Base-by-base conservation (phyloP, 2,888 invertebrate genomes). In the Norana najaformis region DNA sequence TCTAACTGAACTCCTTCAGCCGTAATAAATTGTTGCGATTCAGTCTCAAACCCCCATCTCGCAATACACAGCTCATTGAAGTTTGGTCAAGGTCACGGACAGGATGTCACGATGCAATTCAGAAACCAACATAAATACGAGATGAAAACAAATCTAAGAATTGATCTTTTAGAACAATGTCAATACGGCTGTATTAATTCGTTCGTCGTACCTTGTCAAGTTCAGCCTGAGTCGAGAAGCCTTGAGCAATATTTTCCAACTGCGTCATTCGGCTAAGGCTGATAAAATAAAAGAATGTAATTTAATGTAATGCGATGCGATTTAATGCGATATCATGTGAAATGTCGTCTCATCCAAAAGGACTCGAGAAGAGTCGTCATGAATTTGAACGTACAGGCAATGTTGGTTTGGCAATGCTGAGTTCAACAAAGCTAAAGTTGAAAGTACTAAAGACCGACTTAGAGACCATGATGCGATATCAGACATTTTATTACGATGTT, bases 141-240 rank as follows among this genome's bases (percentile, higher is more conserved):
- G 8, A n/a, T 69, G 3, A 69, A n/a, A 69, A 0, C 11, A n/a
- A 69, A n/a, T n/a, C 0, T 6, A 69, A 30, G 6, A 3, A 11
- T 69, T 16, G 1, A n/a, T 30, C 6, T 13, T n/a, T 69, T n/a
- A n/a, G 6, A 69, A 69, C 69, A 69, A 16, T n/a, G 69, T 47
- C 23, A 23, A 23, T n/a, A n/a, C 69, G 1, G 69, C 13, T 6
- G 69, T n/a, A 1, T n/a, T 69, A 69, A n/a, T 69, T 69, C 69
- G 16, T n/a, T 69, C 13, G n/a, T 85, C 85, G 20, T 36, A 85
- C 85, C 4, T 85, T 37, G 85, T 85, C 85, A 3, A 85, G 37
- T 36, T 85, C 85, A 18, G 35, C 37, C 37, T 85, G 85, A n/a
- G 85, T 85, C 23, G 85, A 85, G 37, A 85, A 85, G 34, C 85